phyloP scores from a whole-genome alignment of 2,888 invertebrate genomes.

The Sarcophaga variegata region DNA sequence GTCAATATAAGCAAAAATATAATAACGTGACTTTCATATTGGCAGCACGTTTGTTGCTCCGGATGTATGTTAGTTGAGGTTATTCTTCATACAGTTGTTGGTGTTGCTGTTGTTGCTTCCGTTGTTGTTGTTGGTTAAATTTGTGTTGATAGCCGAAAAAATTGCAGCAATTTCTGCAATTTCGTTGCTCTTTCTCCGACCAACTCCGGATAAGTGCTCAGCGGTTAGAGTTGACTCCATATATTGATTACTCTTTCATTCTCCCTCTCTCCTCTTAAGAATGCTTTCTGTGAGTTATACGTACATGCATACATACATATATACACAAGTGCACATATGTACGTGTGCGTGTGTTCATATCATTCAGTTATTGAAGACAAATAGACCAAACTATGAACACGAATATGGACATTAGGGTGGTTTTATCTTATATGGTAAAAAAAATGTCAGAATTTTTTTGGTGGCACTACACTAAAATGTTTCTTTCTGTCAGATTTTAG shows the following conservation, averaged over 20 bases:
- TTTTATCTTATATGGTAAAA: too few relatives aligned
- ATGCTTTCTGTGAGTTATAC: neutral
- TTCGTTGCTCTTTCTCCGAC: neutral
- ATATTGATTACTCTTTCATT: constrained; percentile 42
- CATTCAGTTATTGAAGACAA: constrained; percentile 1
- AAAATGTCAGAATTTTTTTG: too few relatives aligned
- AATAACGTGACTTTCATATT: constrained; percentile 38
- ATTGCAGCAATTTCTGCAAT: too few relatives aligned
- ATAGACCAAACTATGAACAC: constrained; percentile 31
- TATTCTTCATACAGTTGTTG: too few relatives aligned
- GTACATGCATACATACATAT: neutral
- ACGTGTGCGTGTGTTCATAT: neutral
- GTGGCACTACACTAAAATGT: too few relatives aligned
- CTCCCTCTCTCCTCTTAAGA: too few relatives aligned
- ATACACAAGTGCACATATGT: neutral
- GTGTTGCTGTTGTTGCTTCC: constrained; percentile 2
- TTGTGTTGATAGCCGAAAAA: constrained; percentile 25
- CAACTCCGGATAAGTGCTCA: constrained; percentile 16
- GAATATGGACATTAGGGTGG: neutral
- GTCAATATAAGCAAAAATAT: too few relatives aligned
- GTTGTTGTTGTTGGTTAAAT: constrained; percentile 38
- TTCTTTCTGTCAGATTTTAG: too few relatives aligned
- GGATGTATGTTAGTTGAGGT: neutral
- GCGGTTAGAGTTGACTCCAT: constrained; percentile 43
- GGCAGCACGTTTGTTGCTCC: constrained; percentile 8